Evolutionary conservation across 2,797 vertebrate genomes (phyloP).

Genomic region (Steatocranus sp.): DNA sequence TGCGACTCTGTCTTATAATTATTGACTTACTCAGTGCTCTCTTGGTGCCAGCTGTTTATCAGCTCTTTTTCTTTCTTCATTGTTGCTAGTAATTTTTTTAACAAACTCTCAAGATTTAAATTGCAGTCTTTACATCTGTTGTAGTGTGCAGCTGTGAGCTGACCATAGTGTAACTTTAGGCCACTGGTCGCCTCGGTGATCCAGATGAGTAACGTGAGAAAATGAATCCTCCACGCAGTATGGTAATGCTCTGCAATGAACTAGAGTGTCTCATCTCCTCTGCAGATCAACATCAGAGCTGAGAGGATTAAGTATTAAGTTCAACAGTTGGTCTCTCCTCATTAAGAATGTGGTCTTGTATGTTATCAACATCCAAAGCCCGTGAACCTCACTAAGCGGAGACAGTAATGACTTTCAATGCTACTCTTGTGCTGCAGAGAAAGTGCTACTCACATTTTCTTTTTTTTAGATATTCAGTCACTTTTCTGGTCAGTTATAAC

Average conservation of each 20-base stretch:
- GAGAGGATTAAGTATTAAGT: background rate
- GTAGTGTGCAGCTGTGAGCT: background rate
- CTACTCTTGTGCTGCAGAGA: background rate
- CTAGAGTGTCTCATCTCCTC: background rate
- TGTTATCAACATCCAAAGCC: background rate
- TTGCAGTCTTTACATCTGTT: background rate
- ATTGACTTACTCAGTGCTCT: constrained; percentile 1
- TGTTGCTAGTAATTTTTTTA: background rate
- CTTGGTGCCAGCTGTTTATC: background rate
- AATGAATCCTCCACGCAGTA: background rate
- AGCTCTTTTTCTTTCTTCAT: background rate
- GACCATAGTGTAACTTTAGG: background rate
- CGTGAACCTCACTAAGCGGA: background rate
- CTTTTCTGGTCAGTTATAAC: background rate
- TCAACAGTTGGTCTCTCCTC: background rate
- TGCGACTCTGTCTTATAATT: background rate
- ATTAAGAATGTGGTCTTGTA: background rate
- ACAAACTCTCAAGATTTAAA: background rate
- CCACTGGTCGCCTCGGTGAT: background rate
- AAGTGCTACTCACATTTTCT: background rate
- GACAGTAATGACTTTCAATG: background rate
- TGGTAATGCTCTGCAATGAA: background rate
- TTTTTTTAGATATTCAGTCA: background rate
- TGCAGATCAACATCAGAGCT: background rate
- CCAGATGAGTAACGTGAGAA: background rate